These are phyloP conservation scores for Metallyticus violacea DNA, from an alignment of 2,888 invertebrate genomes.

Conservation along the genomic window DNA sequence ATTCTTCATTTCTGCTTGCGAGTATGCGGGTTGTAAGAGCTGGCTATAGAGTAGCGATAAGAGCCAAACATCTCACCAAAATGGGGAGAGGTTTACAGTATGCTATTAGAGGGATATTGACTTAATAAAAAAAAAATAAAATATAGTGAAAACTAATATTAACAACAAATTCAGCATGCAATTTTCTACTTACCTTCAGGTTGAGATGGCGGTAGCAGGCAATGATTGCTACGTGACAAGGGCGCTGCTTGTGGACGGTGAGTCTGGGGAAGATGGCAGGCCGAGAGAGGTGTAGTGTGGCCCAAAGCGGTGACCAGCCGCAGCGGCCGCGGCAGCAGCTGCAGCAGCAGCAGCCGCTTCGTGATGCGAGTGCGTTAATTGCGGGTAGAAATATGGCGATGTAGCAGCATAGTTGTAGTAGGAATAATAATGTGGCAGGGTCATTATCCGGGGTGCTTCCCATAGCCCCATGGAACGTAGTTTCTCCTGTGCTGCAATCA, in stretches of 20 bases:
- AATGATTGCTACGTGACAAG: background rate
- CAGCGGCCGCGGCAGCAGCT: too few species aligned
- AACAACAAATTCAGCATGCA: too few species aligned
- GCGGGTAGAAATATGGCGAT: background rate
- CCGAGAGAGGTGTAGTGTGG: background rate
- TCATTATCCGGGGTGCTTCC: background rate
- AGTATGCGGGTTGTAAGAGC: too few species aligned
- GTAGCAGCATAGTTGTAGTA: background rate
- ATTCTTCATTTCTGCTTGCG: too few species aligned
- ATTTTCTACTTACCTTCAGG: background rate
- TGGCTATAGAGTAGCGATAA: too few species aligned
- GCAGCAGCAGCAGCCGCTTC: background rate
- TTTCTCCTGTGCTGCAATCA: background rate
- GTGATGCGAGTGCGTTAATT: background rate
- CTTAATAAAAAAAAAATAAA: too few species aligned
- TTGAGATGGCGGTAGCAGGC: background rate
- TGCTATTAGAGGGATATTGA: too few species aligned
- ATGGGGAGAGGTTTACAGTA: too few species aligned
- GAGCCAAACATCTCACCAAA: too few species aligned
- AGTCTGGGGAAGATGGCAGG: background rate
- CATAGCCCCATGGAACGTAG: background rate
- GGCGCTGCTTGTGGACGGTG: background rate
- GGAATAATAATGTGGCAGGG: background rate
- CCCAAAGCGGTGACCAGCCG: background rate
- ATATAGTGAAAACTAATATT: too few species aligned